Evolutionary conservation across 2,113 vertebrate species (phyloP), one percentile per base, ranked within the genome.

Genomic region (Gavialis gangeticus): DNA sequence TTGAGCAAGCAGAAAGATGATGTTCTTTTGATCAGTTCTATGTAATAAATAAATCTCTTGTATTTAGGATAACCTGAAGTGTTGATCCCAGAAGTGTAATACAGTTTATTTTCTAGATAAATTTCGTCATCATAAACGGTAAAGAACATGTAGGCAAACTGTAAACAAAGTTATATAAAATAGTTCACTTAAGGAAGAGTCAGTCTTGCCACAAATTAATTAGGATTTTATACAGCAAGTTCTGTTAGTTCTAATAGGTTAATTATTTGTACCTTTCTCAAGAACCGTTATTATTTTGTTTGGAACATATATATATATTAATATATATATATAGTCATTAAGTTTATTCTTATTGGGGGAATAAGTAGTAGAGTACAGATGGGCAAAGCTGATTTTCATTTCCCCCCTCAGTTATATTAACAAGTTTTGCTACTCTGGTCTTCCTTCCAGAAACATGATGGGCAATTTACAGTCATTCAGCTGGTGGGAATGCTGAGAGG

Each of bases 391-490:
- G 84, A 85, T 92, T 84, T 82, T 88, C 82, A 69, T 85, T 93
- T 95, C 55, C 89, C 55, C 84, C 91, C 82, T 95, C 69, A 94
- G 56, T 62, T 85, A 13, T 87, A 64, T 84, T 96, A 95, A 97
- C 54, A 85, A 92, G 75, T 90, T 91, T 87, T 88, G 95, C 91
- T 96, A 46, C 90, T 97, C 80, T 81, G 96, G 69, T 97, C 73
- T 86, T 96, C 84, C 57, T 58, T 92, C 81, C 97, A 99, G 99
- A 99, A 99, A 97, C 99, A 99, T 16, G 99, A 99, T 22, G 99
- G 99, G 54, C 99, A 99, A 96, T 99, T 99, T 98, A 99, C 99
- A 84, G 99, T 99, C 96, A 99, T 99, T 98, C 99, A 99, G 97
- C 95, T 99, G 90, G 99, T 99, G 92, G 99, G 99, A 82, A 99